Conservation (phyloP, 1,140 invertebrate genomes). For the Heliconius eleuchia region DNA sequence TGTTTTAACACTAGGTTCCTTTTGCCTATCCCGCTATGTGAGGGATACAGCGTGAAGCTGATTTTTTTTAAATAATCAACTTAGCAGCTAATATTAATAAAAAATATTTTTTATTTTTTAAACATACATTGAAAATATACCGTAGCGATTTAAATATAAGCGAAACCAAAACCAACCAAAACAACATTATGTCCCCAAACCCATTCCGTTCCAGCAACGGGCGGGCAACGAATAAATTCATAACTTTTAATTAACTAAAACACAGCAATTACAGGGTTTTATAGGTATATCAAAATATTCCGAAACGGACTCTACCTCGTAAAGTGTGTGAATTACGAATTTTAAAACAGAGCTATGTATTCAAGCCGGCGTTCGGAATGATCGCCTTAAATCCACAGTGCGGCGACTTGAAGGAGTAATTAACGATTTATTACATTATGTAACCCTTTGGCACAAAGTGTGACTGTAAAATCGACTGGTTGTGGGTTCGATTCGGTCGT, state of each 20-base stretch:
- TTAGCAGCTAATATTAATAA: too few relatives aligned
- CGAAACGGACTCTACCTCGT: constrained; percentile 73
- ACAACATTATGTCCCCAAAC: neutral
- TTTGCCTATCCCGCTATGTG: too few relatives aligned
- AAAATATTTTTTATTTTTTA: too few relatives aligned
- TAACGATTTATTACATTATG: neutral
- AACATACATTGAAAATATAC: too few relatives aligned
- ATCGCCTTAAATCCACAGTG: neutral
- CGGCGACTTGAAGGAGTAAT: constrained; percentile 9
- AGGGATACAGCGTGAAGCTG: too few relatives aligned
- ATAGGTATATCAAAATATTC: constrained; percentile 77
- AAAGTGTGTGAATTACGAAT: constrained; percentile 79
- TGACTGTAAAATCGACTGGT: too few relatives aligned
- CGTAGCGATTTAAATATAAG: too few relatives aligned
- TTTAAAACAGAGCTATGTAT: constrained; percentile 52
- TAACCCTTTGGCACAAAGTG: neutral
- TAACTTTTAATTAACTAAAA: constrained; percentile 79
- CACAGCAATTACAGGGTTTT: constrained; percentile 74
- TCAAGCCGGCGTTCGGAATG: constrained; percentile 11
- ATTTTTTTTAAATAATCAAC: too few relatives aligned
- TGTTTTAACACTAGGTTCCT: too few relatives aligned
- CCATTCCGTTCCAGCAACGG: neutral
- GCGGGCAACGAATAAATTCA: constrained; percentile 60
- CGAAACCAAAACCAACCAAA: neutral
- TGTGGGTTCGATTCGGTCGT: too few relatives aligned